These are phyloP conservation scores for Eilema griseolum DNA, from an alignment of 2,888 invertebrate genomes.

Conservation along the genomic window DNA sequence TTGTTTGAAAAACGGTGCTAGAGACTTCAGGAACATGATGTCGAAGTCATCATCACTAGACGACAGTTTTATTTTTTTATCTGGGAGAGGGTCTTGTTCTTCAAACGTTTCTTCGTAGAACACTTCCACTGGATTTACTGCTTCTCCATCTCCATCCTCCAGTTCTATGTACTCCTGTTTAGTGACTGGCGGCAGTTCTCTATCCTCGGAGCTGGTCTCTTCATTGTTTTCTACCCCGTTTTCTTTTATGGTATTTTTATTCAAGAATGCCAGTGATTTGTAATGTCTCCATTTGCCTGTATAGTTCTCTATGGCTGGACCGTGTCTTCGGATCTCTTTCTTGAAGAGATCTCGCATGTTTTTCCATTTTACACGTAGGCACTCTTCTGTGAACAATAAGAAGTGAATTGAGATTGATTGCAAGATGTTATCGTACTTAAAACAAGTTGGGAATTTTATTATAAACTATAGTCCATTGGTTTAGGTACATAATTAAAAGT, in stretches of 20 bases:
- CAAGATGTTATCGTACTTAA: not conserved
- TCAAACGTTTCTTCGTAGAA: constrained; percentile 34
- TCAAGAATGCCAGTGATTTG: constrained; percentile 55
- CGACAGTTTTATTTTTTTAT: constrained; percentile 38
- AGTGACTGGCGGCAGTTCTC: constrained; percentile 12
- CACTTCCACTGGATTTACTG: constrained; percentile 31
- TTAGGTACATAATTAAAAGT: too few species aligned
- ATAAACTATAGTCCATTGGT: too few species aligned
- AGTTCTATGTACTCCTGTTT: constrained; percentile 32
- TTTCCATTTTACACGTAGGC: constrained; percentile 67
- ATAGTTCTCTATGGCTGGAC: constrained; percentile 48
- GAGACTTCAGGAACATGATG: constrained; percentile 68
- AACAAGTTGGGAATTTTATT: not conserved
- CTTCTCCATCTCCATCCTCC: constrained; percentile 21
- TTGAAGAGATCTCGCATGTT: constrained; percentile 65
- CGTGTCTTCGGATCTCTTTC: constrained; percentile 54
- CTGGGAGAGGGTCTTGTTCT: constrained; percentile 50
- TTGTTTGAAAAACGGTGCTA: constrained; percentile 65
- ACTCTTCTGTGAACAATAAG: constrained; percentile 55
- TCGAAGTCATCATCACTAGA: constrained; percentile 61
- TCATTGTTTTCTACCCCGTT: constrained; percentile 9
- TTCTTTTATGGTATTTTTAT: not conserved
- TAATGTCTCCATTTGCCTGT: constrained; percentile 64
- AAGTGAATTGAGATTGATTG: not conserved
- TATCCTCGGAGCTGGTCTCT: constrained; percentile 25